Percentiles rank a stretch among this genome's conserved stretches.
These are phyloP conservation scores for Ormyrus thymus DNA, from an alignment of 2,888 invertebrate genomes.

Conservation along the genomic window DNA sequence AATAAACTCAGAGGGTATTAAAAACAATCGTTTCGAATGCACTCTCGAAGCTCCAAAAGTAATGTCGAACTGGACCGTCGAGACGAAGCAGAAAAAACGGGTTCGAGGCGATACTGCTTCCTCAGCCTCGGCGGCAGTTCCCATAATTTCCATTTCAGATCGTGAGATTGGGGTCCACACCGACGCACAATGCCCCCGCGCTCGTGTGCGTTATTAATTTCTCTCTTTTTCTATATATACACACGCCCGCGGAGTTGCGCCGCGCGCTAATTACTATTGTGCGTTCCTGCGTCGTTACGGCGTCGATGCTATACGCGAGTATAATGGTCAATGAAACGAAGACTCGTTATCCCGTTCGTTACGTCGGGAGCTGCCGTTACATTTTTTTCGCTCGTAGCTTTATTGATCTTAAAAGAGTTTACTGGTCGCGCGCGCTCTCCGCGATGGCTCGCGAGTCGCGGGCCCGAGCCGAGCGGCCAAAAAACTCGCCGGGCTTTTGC, in stretches of 20 bases:
- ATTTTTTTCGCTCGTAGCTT: conserved; percentile 26
- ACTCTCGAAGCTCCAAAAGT: not conserved
- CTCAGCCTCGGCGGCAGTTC: conserved; percentile 47
- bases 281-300: not conserved
- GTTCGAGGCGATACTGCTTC: not conserved
- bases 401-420: conserved; percentile 24
- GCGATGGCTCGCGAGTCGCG: too few relatives aligned
- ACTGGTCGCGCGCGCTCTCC: too few relatives aligned
- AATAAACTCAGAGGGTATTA: too few relatives aligned
- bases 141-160: conserved; percentile 69
- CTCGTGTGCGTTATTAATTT: conserved; percentile 39
- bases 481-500: not conserved
- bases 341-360: conserved; percentile 48
- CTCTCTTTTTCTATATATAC: conserved; percentile 1
- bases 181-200: not conserved
- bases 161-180: conserved; percentile 67
- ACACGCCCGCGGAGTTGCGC: not conserved
- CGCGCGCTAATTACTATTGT: conserved; percentile 34
- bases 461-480: not conserved
- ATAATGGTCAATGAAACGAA: conserved; percentile 38
- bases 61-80: not conserved
- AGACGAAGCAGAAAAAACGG: conserved; percentile 26
- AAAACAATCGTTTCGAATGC: not conserved
- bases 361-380: conserved; percentile 24
- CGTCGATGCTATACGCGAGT: not conserved